These are phyloP conservation scores for Malachius bipustulatus DNA, from an alignment of 2,888 invertebrate species.

Conservation along the genomic window DNA sequence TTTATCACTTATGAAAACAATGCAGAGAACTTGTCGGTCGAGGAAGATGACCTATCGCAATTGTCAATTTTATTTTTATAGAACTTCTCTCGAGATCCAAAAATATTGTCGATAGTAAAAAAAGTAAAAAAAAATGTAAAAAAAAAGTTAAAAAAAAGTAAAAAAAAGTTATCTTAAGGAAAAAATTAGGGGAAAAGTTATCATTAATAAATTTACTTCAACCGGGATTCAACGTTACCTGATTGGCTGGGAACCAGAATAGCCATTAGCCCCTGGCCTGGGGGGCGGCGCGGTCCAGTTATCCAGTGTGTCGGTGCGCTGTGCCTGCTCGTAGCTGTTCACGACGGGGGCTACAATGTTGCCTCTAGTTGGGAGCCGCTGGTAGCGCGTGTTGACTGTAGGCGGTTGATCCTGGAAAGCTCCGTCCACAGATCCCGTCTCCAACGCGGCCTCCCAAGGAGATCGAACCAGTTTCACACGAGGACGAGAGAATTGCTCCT, in stretches of 20 bases:
- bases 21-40: too few relatives aligned
- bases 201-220: too few relatives aligned
- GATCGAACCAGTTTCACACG: constrained; percentile 50
- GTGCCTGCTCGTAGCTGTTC: constrained; percentile 33
- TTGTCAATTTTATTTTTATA: too few relatives aligned
- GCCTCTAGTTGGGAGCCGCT: constrained; percentile 15
- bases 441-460: constrained; percentile 61
- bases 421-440: constrained; percentile 55
- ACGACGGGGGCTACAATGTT: constrained; percentile 33
- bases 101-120: too few relatives aligned
- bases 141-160: too few relatives aligned
- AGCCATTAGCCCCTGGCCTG: constrained; percentile 16
- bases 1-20: too few relatives aligned
- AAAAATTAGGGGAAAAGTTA: too few relatives aligned
- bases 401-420: constrained; percentile 47
- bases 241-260: constrained; percentile 7
- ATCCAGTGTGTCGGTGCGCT: constrained; percentile 27
- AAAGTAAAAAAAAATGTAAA: too few relatives aligned
- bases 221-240: too few relatives aligned
- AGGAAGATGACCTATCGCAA: too few relatives aligned
- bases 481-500: constrained; percentile 47
- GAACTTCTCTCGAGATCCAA: too few relatives aligned
- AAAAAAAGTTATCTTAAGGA: too few relatives aligned
- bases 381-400: constrained; percentile 5
- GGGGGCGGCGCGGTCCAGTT: constrained; percentile 26